These are phyloP conservation scores for Cheirogaleus major DNA, from an alignment of 2,797 vertebrate species.

Conservation along the genomic window DNA sequence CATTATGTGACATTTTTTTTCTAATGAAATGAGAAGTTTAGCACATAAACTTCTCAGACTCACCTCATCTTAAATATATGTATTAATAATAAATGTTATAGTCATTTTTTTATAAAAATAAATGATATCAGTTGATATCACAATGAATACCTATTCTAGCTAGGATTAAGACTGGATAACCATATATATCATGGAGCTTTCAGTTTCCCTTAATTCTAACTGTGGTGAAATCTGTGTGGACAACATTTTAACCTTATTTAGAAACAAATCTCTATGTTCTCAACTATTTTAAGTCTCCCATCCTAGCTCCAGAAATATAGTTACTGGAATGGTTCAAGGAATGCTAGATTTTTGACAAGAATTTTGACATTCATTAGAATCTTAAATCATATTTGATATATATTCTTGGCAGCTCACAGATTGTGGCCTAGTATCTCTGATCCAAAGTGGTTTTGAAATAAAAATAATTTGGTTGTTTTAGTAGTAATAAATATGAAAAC, in stretches of 20 bases:
- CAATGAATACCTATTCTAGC: not conserved
- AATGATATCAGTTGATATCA: not conserved
- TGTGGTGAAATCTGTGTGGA: not conserved
- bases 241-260: slow-evolving; percentile 45
- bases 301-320: slow-evolving; percentile 47
- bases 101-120: not conserved
- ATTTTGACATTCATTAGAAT: slow-evolving; percentile 12
- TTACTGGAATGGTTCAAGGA: slow-evolving; percentile 49
- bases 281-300: slow-evolving; percentile 44
- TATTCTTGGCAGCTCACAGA: slow-evolving; percentile 60
- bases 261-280: slow-evolving; percentile 70
- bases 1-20: not conserved
- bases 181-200: not conserved
- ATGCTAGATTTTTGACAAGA: slow-evolving; percentile 64
- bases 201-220: not conserved
- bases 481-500: not conserved
- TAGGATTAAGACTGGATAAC: not conserved
- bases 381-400: slow-evolving; percentile 55
- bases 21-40: not conserved
- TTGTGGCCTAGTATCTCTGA: not conserved
- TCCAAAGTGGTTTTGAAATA: slow-evolving; percentile 63
- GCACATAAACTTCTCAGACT: not conserved
- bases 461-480: slow-evolving; percentile 44
- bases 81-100: not conserved
- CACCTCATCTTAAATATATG: not conserved